phyloP scores from a whole-genome alignment of 2,113 vertebrate species.

The Anguilla japonica region DNA sequence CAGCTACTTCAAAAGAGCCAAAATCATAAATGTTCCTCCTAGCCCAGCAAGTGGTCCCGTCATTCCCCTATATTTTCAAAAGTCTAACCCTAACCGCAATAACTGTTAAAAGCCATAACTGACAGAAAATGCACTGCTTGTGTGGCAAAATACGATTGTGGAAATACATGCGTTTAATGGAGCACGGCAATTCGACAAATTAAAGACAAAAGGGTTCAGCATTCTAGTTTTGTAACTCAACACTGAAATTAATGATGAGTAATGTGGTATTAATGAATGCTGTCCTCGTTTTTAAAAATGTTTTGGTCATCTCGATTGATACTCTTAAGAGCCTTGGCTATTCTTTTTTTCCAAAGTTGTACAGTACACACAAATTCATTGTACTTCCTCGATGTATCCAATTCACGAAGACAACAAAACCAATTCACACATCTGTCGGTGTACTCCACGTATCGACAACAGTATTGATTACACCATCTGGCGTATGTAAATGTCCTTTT shows the following conservation, averaged over 20 bases:
- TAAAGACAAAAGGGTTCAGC: neutral
- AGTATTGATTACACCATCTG: neutral
- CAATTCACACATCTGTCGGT: neutral
- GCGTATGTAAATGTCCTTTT: neutral
- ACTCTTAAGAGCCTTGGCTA: too few relatives aligned
- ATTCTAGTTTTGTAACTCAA: neutral
- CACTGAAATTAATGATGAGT: neutral
- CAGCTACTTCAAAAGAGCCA: neutral
- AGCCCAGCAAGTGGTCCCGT: neutral
- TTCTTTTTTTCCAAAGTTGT: neutral
- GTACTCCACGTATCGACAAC: neutral
- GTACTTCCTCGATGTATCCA: neutral
- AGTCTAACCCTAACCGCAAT: neutral
- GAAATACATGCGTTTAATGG: too few relatives aligned
- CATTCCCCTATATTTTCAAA: neutral
- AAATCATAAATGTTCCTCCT: neutral
- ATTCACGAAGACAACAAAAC: neutral
- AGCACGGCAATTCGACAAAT: neutral
- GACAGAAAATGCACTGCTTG: too few relatives aligned
- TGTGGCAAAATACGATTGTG: too few relatives aligned
- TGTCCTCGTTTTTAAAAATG: too few relatives aligned
- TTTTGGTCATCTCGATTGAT: neutral
- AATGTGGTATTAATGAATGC: neutral
- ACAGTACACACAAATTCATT: neutral
- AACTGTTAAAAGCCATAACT: neutral